Base-by-base conservation (phyloP, 2,113 vertebrate genomes). In the Panthera tigris region DNA sequence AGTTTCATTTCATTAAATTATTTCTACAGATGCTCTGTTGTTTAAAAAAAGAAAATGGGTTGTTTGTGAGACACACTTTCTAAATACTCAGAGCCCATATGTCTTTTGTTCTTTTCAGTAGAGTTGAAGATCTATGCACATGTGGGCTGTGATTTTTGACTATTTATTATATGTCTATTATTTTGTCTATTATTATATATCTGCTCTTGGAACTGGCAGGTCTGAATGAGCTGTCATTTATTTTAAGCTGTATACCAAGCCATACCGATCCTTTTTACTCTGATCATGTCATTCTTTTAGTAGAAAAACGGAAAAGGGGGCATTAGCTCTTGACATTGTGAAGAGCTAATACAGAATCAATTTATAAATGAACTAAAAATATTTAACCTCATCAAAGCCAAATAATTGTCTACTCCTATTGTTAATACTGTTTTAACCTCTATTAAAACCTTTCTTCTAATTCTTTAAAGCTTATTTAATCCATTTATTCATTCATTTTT, bases 1-100 rank as follows among this genome's bases (percentile, higher is more conserved):
- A 93, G 36, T 87, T 95, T 83, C 21, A 80, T 95, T 95, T 94
- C 48, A 91, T 68, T 86, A 86, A 95, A 69, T 97, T 94, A 89
- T 93, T 98, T 96, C 27, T 76, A 83, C 66, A 82, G 36, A 74
- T 91, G 79, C 39, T 91, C 14, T 93, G 16, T 95, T 95, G 69
- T 93, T 96, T 50, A 78, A 91, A 83, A 68, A 93, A 85, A 71
- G 50, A 91, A 95, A 94, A 78, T 50, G n/a, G 10, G 65, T 84
- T 65, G 45, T 79, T 93, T 92, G 15, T 90, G 81, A 91, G 89
- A 96, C 39, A 84, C 6, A 78, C 21, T 68, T 94, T 76, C 14
- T 86, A 86, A 93, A 92, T 96, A 86, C 31, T 63, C 85, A 89
- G 71, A 80, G 9, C 11, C 23, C 66, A 23, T 88, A 63, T 73